Conservation (phyloP, 2,113 vertebrate species). For the Atlantisia rogersi region DNA sequence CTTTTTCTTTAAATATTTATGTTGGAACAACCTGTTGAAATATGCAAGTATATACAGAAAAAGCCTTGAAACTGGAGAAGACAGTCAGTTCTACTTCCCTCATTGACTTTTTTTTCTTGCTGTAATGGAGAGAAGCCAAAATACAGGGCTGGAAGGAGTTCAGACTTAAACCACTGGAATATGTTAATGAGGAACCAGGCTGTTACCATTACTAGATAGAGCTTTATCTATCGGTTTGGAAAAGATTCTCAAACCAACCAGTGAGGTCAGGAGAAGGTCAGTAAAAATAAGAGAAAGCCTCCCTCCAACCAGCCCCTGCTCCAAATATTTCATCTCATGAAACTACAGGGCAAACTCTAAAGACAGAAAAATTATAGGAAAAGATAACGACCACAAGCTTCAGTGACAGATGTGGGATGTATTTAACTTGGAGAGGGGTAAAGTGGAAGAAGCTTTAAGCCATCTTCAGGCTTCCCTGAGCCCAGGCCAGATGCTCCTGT, state of each 20-base stretch:
- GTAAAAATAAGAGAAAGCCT: background rate
- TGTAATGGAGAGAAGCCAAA: conserved; percentile 24
- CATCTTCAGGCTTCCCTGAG: background rate
- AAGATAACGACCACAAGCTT: background rate
- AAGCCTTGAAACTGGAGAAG: background rate
- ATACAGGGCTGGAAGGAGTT: background rate
- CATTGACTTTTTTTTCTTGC: background rate
- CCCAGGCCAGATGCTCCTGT: background rate
- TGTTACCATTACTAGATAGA: background rate
- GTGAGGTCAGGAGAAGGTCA: conserved; percentile 10
- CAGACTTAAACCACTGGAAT: conserved; percentile 3
- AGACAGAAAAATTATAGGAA: background rate
- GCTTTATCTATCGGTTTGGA: conserved; percentile 11
- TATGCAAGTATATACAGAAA: background rate
- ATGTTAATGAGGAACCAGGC: background rate
- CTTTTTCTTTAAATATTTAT: conserved; percentile 62
- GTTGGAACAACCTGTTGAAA: conserved; percentile 1
- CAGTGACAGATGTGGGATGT: background rate
- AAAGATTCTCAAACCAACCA: background rate
- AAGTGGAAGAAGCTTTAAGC: background rate
- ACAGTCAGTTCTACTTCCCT: background rate
- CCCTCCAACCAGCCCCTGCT: background rate
- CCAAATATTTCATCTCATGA: background rate
- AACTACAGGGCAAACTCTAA: background rate
- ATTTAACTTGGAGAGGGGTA: background rate